Conservation (phyloP, 2,888 invertebrate species). For the Tridacna crocea region DNA sequence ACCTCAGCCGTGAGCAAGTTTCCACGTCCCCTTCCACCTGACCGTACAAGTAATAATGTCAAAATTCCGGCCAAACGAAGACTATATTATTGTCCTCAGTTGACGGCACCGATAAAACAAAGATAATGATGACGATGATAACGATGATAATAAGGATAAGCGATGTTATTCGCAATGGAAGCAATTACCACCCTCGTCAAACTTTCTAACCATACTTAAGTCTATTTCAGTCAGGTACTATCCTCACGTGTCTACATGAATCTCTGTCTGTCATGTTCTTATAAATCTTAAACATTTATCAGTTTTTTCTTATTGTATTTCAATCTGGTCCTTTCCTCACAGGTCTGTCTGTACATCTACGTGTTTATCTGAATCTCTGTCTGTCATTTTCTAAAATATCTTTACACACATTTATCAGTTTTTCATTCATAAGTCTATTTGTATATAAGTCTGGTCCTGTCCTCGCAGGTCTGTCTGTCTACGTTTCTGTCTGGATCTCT, state of each 20-base stretch:
- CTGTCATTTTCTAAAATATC: not conserved
- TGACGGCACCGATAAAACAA: no score
- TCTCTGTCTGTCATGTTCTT: not conserved
- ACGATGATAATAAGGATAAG: no score
- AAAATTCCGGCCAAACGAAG: no score
- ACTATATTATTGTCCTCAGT: no score
- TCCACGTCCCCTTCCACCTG: no score
- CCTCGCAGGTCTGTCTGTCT: not conserved
- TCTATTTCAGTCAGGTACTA: not conserved
- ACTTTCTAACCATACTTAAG: not conserved
- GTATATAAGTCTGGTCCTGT: not conserved
- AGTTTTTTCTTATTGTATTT: no score
- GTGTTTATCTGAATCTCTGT: not conserved
- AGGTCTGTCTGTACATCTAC: not conserved
- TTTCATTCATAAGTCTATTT: not conserved
- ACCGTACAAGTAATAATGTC: no score
- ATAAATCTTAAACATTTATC: not conserved
- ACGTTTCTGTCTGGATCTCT: not conserved
- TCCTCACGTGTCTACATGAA: not conserved
- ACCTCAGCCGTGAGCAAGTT: no score
- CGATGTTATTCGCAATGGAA: no score
- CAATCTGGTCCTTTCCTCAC: no score
- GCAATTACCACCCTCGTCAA: not conserved
- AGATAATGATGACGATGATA: no score
- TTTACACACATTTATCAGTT: not conserved